Percentiles rank a stretch among this genome's conserved stretches.
Conservation (phyloP, 2,888 invertebrate genomes). For the Tortricodes alternella region DNA sequence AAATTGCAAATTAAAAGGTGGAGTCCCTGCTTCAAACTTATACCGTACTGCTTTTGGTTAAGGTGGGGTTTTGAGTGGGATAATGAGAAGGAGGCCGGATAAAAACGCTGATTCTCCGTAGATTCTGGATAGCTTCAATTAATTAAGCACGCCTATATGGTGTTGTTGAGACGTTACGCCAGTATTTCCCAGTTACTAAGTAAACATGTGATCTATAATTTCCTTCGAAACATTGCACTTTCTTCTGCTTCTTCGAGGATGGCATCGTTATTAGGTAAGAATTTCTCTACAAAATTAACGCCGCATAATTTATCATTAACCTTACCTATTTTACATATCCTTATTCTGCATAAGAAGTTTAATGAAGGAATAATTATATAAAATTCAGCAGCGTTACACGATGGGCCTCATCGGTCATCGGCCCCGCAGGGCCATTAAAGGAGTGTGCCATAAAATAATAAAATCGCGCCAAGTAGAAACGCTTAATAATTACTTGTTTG, state of each 20-base stretch:
- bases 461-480: too few relatives aligned
- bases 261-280: not conserved
- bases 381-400: too few relatives aligned
- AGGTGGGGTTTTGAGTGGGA: conserved; percentile 36
- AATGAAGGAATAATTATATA: too few relatives aligned
- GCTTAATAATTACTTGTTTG: too few relatives aligned
- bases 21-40: conserved; percentile 28
- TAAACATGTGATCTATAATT: not conserved
- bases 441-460: too few relatives aligned
- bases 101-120: conserved; percentile 69
- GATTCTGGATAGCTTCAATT: conserved; percentile 70
- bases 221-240: too few relatives aligned
- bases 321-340: not conserved
- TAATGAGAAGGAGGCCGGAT: conserved; percentile 44
- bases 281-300: not conserved
- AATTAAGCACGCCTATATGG: conserved; percentile 66
- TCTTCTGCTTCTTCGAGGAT: not conserved
- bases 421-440: too few relatives aligned
- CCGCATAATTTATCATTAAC: not conserved
- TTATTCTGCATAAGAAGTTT: too few relatives aligned
- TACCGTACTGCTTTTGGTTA: conserved; percentile 34
- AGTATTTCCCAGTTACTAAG: not conserved
- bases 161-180: conserved; percentile 50
- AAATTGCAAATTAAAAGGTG: conserved; percentile 77
- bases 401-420: too few relatives aligned